Evolutionary conservation across 2,113 vertebrate species (phyloP), one percentile per base, ranked within the genome.

Genomic region (Lasiurus borealis): DNA sequence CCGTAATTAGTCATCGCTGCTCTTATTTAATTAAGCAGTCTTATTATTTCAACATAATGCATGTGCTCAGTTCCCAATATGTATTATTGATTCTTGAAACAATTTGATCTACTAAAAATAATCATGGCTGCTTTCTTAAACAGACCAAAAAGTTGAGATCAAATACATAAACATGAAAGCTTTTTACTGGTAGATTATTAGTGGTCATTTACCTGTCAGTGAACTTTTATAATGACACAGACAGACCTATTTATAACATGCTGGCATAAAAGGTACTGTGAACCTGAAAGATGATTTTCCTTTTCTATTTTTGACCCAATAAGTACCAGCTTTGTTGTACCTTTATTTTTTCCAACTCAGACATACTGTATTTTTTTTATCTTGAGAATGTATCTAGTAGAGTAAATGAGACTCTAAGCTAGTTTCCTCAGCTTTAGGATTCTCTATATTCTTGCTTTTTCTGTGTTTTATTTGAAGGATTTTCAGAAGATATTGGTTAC

Each of bases 391-490:
- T 88, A 36, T 82, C 12, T 81, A 10, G 1, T 75, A 88, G 46
- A 90, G 12, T 75, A 88, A 7, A 29, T 78, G 34, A 96, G 16
- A 75, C 6, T 81, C 16, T 85, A 81, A 76, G 23, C 50, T 52
- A 69, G 13, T 69, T 85, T 90, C 31, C 54, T 88, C 83, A 86
- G 27, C 80, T 87, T 77, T 18, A 94, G 14, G 36, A 66, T 73
- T 87, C 29, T 87, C 27, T 84, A 0, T 80, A n/a, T 59, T 92
- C 5, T 90, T 88, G 40, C 21, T 78, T 82, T 34, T 71, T 34
- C 2, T 48, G 7, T 94, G 21, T 75, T 91, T 69, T 78, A 81
- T 88, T 62, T 94, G 78, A 93, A 92, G 13, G n/a, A 16, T 95
- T 31, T 86, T 91, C 31, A 71, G 48, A 72, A 88, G 59, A 81